Evolutionary conservation across 2,797 vertebrate genomes (phyloP), one percentile per base, ranked within the genome.

Genomic region (Scomberomorus guttatus): DNA sequence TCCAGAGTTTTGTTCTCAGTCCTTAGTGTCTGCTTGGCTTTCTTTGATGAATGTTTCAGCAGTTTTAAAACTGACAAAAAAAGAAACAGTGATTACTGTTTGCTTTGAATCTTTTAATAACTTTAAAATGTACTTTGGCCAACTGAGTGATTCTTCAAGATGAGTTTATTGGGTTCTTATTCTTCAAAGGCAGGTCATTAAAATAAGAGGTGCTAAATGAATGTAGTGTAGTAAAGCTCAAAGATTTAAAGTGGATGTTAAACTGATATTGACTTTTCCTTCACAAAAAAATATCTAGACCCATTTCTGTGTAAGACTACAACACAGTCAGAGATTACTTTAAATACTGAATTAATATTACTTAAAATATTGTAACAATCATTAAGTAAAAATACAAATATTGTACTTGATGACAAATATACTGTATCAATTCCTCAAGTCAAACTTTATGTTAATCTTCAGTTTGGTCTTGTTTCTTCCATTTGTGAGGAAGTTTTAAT

Each of bases 141-240:
- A 2, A 29, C 48, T 5, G 34, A 44, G 24, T 74, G 32, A 46
- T 52, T 56, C 48, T 39, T 59, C 20, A 32, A 18, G n/a, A 66
- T 9, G 25, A 63, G 18, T 24, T 59, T 51, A 72, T 57, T 64
- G 50, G 52, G 12, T 50, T 80, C 22, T 69, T 39, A 70, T 56
- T 78, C 48, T 29, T 66, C 9, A 73, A 14, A 65, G 62, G 25
- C 56, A 27, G 51, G 46, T 58, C 1, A 25, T 72, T 66, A 52
- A 69, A 66, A 68, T 65, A 12, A 82, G 56, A 75, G 18, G 27
- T 69, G 61, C 25, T 24, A 4, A 61, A 42, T 72, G 18, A 75
- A 4, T 59, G 51, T 59, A 6, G 39, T 68, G 64, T 17, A 48
- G 29, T 22, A 1, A 60, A 73, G 59, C 48, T 37, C 17, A 27